Percentiles rank a stretch among this genome's conserved stretches.
Conservation (phyloP, 2,113 vertebrate species). For the Pterophyllum scalare region DNA sequence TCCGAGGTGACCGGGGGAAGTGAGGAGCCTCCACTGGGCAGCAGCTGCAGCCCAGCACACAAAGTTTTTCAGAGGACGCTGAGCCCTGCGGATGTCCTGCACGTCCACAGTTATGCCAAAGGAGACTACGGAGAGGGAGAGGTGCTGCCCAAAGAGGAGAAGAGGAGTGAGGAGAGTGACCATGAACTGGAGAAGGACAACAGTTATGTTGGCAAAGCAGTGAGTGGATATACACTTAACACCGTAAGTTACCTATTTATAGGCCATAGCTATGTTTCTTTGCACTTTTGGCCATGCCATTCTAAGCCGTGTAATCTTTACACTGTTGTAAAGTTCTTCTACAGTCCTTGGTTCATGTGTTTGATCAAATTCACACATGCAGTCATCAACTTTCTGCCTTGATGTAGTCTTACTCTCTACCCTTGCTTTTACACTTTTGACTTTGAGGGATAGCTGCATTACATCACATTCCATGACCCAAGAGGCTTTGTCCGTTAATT, state of each 20-base stretch:
- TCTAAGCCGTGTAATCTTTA: neutral
- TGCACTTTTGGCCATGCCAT: too few relatives aligned
- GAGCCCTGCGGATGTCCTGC: slow-evolving; percentile 85
- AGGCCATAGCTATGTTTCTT: neutral
- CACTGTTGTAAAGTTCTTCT: neutral
- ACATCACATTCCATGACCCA: neutral
- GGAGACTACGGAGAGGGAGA: slow-evolving; percentile 82
- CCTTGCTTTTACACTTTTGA: neutral
- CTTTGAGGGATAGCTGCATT: neutral
- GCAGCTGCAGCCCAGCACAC: slow-evolving; percentile 52
- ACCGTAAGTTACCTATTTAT: neutral
- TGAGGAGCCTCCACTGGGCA: slow-evolving; percentile 23
- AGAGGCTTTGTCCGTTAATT: neutral
- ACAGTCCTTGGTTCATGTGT: neutral
- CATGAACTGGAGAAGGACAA: slow-evolving; percentile 55
- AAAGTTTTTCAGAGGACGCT: slow-evolving; percentile 82
- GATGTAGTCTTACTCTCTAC: neutral
- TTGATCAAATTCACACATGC: neutral
- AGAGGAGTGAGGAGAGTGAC: slow-evolving; percentile 34
- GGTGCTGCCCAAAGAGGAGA: slow-evolving; percentile 45
- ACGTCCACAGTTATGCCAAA: slow-evolving; percentile 91
- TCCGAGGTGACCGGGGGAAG: neutral
- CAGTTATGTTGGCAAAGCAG: slow-evolving; percentile 34
- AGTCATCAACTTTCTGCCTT: neutral
- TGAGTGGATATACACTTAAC: slow-evolving; percentile 15